Evolutionary conservation across 2,797 vertebrate species (phyloP).

Genomic region (Petrocephalus schoutedeni): DNA sequence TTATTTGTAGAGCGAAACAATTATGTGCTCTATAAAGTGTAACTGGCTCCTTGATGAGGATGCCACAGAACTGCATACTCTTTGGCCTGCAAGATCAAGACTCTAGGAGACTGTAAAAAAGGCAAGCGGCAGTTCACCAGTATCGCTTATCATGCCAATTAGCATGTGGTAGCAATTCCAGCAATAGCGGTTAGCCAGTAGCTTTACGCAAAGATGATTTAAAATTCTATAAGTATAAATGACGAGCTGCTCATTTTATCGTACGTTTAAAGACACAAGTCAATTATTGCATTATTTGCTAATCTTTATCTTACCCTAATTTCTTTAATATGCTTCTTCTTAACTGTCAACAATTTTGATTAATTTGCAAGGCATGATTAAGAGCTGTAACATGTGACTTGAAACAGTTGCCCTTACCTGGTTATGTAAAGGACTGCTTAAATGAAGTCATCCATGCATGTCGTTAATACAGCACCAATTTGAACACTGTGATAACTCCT

Average conservation of each 20-base stretch:
- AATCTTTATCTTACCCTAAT: neutral
- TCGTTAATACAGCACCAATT: neutral
- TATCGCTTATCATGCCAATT: neutral
- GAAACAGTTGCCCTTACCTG: neutral
- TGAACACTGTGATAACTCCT: neutral
- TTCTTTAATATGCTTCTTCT: neutral
- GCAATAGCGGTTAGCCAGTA: neutral
- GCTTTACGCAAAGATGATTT: neutral
- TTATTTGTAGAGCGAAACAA: constrained; percentile 13
- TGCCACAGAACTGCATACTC: neutral
- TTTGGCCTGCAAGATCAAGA: constrained; percentile 4
- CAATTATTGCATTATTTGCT: neutral
- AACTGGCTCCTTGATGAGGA: constrained; percentile 3
- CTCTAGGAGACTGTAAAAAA: neutral
- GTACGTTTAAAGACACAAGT: neutral
- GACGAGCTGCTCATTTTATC: neutral
- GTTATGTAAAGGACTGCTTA: neutral
- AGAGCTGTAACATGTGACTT: neutral
- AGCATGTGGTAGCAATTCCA: neutral
- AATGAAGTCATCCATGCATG: neutral
- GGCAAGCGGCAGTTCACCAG: neutral
- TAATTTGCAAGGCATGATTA: neutral
- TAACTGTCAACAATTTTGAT: neutral
- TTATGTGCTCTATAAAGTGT: constrained; percentile 16
- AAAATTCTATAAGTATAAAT: neutral